Percentiles rank a stretch among this genome's conserved stretches.
Evolutionary conservation across 2,113 vertebrate genomes (phyloP).

Genomic region (Murina feae): DNA sequence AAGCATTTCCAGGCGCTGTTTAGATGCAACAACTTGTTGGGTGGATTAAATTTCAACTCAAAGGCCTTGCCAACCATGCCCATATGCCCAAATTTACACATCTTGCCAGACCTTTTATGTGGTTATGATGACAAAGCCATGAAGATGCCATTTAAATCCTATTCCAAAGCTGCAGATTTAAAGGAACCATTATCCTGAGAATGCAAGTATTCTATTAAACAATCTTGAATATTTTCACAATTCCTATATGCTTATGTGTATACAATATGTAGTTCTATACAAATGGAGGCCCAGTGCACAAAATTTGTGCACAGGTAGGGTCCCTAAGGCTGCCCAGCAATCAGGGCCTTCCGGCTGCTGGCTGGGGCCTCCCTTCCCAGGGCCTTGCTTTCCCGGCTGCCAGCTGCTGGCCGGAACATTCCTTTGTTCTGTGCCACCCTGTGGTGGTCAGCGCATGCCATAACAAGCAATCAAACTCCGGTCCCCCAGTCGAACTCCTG

Average conservation of each 20-base stretch:
- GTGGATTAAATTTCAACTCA: constrained; percentile 26
- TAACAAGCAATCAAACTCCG: no score
- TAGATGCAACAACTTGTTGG: constrained; percentile 50
- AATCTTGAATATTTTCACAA: neutral
- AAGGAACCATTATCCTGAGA: neutral
- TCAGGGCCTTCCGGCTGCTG: no score
- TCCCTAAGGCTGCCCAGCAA: no score
- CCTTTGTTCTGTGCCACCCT: no score
- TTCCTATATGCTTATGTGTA: neutral
- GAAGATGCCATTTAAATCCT: constrained; percentile 28
- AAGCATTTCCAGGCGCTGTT: constrained; percentile 31
- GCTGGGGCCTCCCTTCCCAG: no score
- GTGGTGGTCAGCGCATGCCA: no score
- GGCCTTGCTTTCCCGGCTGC: no score
- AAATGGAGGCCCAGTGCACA: no score
- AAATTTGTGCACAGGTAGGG: no score
- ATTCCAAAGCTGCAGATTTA: neutral
- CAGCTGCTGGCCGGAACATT: no score
- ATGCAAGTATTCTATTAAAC: neutral
- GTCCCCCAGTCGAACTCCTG: no score
- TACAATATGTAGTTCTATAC: neutral
- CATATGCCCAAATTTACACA: neutral
- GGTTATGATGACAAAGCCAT: constrained; percentile 48
- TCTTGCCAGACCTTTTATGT: constrained; percentile 43
- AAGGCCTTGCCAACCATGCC: constrained; percentile 26